These are phyloP conservation scores for Papilio glaucus DNA, from an alignment of 1,140 invertebrate genomes.

Conservation along the genomic window DNA sequence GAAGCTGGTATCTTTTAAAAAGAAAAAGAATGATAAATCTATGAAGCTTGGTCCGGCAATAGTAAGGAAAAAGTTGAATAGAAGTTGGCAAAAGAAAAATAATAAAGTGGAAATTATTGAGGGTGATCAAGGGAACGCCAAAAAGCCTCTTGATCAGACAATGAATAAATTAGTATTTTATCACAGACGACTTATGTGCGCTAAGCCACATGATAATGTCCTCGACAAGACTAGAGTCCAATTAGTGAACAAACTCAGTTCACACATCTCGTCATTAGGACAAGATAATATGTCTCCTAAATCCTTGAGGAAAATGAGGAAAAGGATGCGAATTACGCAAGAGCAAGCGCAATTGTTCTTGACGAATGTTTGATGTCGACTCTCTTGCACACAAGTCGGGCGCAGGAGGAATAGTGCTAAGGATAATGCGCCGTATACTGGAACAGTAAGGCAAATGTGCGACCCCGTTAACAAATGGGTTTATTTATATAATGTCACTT, in stretches of 20 bases:
- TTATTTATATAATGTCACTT: constrained; percentile 55
- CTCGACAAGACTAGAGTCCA: constrained; percentile 52
- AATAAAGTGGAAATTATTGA: constrained; percentile 22
- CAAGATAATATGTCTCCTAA: constrained; percentile 53
- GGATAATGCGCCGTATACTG: constrained; percentile 39
- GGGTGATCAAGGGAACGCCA: neutral
- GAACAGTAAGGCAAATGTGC: constrained; percentile 47
- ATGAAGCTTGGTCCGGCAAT: constrained; percentile 48
- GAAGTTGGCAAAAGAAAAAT: constrained; percentile 41
- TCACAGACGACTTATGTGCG: constrained; percentile 52
- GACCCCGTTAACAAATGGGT: constrained; percentile 48
- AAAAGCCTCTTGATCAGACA: constrained; percentile 37
- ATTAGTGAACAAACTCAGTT: constrained; percentile 54
- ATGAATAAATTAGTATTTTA: constrained; percentile 58
- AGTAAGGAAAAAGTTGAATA: constrained; percentile 48
- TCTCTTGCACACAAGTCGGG: constrained; percentile 40
- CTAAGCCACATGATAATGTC: constrained; percentile 47
- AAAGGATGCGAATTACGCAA: constrained; percentile 62
- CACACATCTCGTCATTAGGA: constrained; percentile 49
- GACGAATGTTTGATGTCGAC: constrained; percentile 64
- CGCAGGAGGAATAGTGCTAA: constrained; percentile 29
- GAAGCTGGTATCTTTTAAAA: constrained; percentile 41
- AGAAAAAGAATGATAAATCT: constrained; percentile 51
- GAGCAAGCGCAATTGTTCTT: constrained; percentile 68
- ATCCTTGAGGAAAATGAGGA: constrained; percentile 62